Conservation (phyloP, 2,113 vertebrate species). For the Arenaria interpres region DNA sequence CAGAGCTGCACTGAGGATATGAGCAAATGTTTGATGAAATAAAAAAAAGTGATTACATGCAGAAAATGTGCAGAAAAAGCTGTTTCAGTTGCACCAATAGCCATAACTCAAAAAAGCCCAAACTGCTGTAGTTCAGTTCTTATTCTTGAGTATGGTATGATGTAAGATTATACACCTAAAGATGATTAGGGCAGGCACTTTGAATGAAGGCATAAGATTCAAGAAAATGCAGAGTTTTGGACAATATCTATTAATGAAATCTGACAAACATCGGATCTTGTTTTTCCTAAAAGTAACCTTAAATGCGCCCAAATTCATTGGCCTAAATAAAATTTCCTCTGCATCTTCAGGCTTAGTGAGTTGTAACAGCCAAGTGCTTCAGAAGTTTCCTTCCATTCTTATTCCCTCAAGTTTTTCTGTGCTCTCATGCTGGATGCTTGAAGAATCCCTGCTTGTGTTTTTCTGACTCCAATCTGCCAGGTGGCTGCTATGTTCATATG, state of each 20-base stretch:
- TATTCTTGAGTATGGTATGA: too few relatives aligned
- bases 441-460: neutral
- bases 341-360: neutral
- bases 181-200: neutral
- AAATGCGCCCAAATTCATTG: neutral
- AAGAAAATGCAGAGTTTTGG: neutral
- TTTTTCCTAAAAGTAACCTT: neutral
- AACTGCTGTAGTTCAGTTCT: neutral
- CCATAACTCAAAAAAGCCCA: neutral
- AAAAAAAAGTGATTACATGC: neutral
- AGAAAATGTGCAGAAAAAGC: neutral
- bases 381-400: neutral
- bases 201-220: neutral
- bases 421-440: neutral
- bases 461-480: neutral
- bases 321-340: neutral
- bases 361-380: neutral
- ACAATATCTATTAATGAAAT: neutral
- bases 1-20: neutral
- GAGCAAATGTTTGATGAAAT: neutral
- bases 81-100: neutral
- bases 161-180: fast-evolving
- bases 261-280: fast-evolving
- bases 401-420: neutral
- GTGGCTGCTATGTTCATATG: neutral